phyloP scores from a whole-genome alignment of 2,888 invertebrate genomes.

The Chrysodeixis includens region DNA sequence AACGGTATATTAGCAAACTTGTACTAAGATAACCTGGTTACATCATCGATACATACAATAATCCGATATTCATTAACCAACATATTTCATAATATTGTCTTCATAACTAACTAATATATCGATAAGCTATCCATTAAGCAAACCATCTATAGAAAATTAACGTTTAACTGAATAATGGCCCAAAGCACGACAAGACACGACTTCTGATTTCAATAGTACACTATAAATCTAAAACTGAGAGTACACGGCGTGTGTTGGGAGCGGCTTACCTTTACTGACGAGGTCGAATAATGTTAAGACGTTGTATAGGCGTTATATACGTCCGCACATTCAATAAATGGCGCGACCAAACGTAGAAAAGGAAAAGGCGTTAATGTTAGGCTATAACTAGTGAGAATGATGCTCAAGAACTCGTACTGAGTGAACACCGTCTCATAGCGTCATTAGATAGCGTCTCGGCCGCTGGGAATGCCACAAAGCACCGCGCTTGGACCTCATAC shows the following conservation, averaged over 20 bases:
- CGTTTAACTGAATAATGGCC: slow-evolving; percentile 62
- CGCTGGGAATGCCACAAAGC: neutral
- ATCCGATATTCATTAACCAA: too few relatives aligned
- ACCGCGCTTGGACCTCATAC: neutral
- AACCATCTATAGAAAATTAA: slow-evolving; percentile 58
- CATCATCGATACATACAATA: too few relatives aligned
- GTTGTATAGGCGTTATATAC: slow-evolving; percentile 48
- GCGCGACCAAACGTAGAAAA: neutral
- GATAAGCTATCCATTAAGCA: slow-evolving; percentile 48
- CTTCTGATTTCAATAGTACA: slow-evolving; percentile 69
- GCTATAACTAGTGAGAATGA: neutral
- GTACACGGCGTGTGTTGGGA: slow-evolving; percentile 63
- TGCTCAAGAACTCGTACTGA: neutral
- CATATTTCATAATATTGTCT: neutral
- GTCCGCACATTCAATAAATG: slow-evolving; percentile 29
- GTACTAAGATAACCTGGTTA: too few relatives aligned
- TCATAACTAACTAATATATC: slow-evolving; percentile 13
- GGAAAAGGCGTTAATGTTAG: neutral
- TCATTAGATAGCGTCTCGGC: neutral
- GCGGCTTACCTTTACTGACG: slow-evolving; percentile 70
- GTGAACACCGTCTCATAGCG: neutral
- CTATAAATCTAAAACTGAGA: slow-evolving; percentile 68
- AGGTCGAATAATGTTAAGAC: slow-evolving; percentile 68
- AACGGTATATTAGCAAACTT: too few relatives aligned
- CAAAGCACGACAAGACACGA: slow-evolving; percentile 69